phyloP scores from a whole-genome alignment of 2,113 vertebrate species.

The Scalopus aquaticus region DNA sequence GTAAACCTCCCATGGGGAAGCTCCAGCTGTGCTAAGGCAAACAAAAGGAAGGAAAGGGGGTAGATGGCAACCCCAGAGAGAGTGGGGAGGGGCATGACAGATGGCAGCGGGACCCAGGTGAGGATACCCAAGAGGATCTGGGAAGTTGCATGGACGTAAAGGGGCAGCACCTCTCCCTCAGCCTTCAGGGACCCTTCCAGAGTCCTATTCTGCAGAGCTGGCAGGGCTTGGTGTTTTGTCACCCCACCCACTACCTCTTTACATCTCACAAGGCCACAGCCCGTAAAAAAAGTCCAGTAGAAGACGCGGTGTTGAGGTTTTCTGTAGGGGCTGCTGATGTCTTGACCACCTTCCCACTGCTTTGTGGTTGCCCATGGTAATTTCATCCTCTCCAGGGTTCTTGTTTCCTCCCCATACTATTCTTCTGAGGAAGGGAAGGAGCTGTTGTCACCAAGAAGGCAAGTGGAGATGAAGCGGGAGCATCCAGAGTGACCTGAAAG shows the following conservation, averaged over 20 bases:
- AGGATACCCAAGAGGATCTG: background rate
- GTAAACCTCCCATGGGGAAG: slow-evolving; percentile 3
- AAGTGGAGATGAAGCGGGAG: background rate
- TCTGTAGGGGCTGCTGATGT: background rate
- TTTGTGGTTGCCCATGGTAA: background rate
- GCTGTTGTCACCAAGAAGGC: background rate
- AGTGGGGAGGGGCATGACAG: background rate
- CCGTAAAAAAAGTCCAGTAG: background rate
- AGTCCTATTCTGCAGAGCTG: background rate
- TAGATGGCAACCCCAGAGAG: no score
- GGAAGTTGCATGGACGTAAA: background rate
- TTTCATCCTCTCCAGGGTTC: background rate
- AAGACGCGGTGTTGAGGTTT: background rate
- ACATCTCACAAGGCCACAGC: background rate
- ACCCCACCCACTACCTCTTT: background rate
- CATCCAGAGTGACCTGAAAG: background rate
- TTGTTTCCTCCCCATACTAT: background rate
- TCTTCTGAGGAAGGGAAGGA: background rate
- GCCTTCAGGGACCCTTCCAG: background rate
- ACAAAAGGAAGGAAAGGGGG: background rate
- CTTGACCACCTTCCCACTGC: background rate
- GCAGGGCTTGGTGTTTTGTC: background rate
- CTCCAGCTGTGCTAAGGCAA: slow-evolving; percentile 26
- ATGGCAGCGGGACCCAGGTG: background rate
- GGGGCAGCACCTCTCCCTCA: background rate